A percentile compares a stretch with the other conserved stretches of the same genome.
These are phyloP conservation scores for Adelosebastes latens DNA, from an alignment of 2,797 vertebrate species.

Conservation along the genomic window DNA sequence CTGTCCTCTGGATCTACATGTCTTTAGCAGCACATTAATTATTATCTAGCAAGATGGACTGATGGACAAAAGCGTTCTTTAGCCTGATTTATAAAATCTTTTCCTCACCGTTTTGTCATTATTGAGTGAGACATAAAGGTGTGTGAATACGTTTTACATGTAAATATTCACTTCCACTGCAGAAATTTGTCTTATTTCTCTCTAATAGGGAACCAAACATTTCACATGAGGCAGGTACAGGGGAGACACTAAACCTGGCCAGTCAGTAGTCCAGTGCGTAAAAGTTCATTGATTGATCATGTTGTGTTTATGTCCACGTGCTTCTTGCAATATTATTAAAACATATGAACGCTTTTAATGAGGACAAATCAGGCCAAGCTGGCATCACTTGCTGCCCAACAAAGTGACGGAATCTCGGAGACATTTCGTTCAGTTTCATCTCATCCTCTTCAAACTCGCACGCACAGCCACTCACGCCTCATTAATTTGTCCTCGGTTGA, in stretches of 20 bases:
- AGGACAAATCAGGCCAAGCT: not conserved
- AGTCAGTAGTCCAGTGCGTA: not conserved
- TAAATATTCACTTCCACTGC: not conserved
- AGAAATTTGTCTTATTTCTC: not conserved
- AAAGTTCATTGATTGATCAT: not conserved
- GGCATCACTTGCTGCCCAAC: not conserved
- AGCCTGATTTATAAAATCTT: too few species aligned
- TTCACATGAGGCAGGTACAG: constrained; percentile 1
- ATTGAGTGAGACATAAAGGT: not conserved
- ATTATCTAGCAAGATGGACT: too few species aligned
- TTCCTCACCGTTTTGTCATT: too few species aligned
- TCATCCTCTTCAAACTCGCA: not conserved
- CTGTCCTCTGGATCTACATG: too few species aligned
- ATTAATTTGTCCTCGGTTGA: constrained; percentile 58
- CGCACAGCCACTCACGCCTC: not conserved
- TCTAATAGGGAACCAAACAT: not conserved
- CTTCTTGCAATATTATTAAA: not conserved
- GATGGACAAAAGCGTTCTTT: too few species aligned
- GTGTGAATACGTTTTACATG: too few species aligned
- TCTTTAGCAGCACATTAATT: too few species aligned
- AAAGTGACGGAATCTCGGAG: too few species aligned
- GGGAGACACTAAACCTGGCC: constrained; percentile 31
- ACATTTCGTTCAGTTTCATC: constrained; percentile 31
- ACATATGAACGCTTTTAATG: not conserved
- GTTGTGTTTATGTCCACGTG: not conserved